These are phyloP conservation scores for Aphaenogaster ashmeadi DNA, from an alignment of 1,140 invertebrate genomes.

Conservation along the genomic window DNA sequence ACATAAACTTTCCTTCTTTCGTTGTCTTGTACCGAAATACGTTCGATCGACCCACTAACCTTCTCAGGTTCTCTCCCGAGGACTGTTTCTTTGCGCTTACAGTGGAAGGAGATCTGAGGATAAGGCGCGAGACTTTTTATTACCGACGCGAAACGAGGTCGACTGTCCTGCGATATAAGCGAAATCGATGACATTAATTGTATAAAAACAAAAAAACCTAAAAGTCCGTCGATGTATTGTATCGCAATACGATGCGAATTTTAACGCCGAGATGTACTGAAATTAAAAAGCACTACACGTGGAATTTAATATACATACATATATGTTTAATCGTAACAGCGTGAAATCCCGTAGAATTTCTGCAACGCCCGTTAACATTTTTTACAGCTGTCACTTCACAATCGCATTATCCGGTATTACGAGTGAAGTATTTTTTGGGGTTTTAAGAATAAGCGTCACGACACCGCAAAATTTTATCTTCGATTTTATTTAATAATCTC, in stretches of 20 bases:
- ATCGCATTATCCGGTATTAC: slow-evolving; percentile 21
- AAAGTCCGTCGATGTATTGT: background rate
- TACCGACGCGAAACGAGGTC: slow-evolving; percentile 10
- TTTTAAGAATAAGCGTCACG: slow-evolving; percentile 32
- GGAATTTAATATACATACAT: slow-evolving; percentile 23
- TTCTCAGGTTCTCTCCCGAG: slow-evolving; percentile 38
- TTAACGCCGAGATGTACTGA: slow-evolving; percentile 4
- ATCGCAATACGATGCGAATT: slow-evolving; percentile 25
- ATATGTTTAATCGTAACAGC: slow-evolving; percentile 1
- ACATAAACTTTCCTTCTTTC: slow-evolving; percentile 59
- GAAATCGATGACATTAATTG: slow-evolving; percentile 22
- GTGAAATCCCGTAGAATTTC: slow-evolving; percentile 39
- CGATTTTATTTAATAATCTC: slow-evolving; percentile 3
- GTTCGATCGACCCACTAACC: slow-evolving; percentile 69
- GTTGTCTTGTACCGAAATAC: slow-evolving; percentile 55
- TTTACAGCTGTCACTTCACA: slow-evolving; percentile 23
- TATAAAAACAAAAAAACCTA: background rate
- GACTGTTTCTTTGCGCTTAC: slow-evolving; percentile 21
- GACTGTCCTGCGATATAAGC: background rate
- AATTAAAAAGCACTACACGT: slow-evolving; percentile 34
- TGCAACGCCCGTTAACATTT: slow-evolving; percentile 9
- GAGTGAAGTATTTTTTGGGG: slow-evolving; percentile 25
- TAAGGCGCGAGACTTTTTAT: slow-evolving; percentile 62
- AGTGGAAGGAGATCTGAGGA: background rate
- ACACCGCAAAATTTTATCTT: slow-evolving; percentile 33